A percentile compares a stretch with the other conserved stretches of the same genome.
These are phyloP conservation scores for Saccostrea cuccullata DNA, from an alignment of 1,140 invertebrate genomes.

Conservation along the genomic window DNA sequence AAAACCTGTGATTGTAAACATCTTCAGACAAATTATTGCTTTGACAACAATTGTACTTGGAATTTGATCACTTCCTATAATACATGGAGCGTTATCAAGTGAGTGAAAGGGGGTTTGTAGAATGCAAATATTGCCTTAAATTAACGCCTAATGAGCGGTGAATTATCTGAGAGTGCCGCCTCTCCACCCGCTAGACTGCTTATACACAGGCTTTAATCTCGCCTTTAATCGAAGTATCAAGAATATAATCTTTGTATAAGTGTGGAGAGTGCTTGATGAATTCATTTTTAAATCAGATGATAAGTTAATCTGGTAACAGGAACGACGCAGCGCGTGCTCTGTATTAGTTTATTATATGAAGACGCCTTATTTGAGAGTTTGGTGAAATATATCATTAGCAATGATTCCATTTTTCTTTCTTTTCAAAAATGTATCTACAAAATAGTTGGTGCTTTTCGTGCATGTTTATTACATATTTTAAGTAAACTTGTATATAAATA, in stretches of 20 bases:
- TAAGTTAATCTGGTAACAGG: neutral
- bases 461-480: too few relatives aligned
- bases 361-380: too few relatives aligned
- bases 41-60: constrained; percentile 2
- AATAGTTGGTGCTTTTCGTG: too few relatives aligned
- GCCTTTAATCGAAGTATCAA: neutral
- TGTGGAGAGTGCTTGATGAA: neutral
- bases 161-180: neutral
- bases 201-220: neutral
- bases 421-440: too few relatives aligned
- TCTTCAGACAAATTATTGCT: constrained; percentile 15
- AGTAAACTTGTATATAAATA: too few relatives aligned
- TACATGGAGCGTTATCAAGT: neutral
- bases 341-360: neutral
- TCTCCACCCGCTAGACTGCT: neutral
- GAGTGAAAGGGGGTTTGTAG: neutral
- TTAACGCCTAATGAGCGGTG: neutral
- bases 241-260: neutral
- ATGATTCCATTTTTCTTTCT: too few relatives aligned
- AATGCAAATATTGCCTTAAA: constrained; percentile 23
- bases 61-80: neutral
- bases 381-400: too few relatives aligned
- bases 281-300: constrained; percentile 3
- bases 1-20: neutral
- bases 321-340: neutral